Percentiles rank a stretch among this genome's conserved stretches.
Evolutionary conservation across 2,888 invertebrate genomes (phyloP).

Genomic region (Zaprionus obscuricornis): DNA sequence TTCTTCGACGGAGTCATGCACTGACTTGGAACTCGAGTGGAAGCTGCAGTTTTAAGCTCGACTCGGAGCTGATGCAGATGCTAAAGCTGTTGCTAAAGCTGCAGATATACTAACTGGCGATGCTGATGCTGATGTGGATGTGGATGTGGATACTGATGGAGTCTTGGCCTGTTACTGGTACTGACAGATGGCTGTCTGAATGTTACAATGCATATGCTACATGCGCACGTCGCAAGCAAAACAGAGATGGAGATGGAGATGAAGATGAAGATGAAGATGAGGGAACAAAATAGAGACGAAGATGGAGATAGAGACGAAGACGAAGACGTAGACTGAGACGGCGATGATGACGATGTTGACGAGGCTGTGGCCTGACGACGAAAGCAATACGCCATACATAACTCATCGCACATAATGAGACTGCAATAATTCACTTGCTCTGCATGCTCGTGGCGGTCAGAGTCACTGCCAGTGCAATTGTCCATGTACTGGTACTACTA

Average conservation of each 20-base stretch:
- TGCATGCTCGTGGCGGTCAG: constrained; percentile 75
- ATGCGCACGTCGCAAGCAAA: constrained; percentile 66
- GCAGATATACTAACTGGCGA: no score
- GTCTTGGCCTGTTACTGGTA: constrained; percentile 51
- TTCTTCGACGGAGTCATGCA: constrained; percentile 64
- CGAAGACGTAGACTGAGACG: constrained; percentile 23
- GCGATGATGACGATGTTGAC: constrained; percentile 57
- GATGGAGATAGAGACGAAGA: constrained; percentile 6
- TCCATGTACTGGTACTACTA: constrained; percentile 54
- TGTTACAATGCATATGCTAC: constrained; percentile 72
- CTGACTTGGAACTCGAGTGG: constrained; percentile 30
- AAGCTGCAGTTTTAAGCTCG: constrained; percentile 25
- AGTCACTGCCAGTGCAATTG: no score
- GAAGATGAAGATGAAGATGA: not conserved
- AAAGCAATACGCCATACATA: constrained; percentile 82
- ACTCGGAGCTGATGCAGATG: constrained; percentile 2
- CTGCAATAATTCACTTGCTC: constrained; percentile 82
- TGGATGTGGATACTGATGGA: constrained; percentile 18
- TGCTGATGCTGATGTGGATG: no score
- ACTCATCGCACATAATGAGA: constrained; percentile 83
- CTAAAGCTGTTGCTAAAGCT: not conserved
- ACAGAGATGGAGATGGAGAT: not conserved
- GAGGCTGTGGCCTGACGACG: constrained; percentile 68
- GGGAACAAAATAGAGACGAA: constrained; percentile 16
- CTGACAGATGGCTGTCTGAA: constrained; percentile 73